Evolutionary conservation across 2,888 invertebrate genomes (phyloP).

Genomic region (Apodemia hepburni): DNA sequence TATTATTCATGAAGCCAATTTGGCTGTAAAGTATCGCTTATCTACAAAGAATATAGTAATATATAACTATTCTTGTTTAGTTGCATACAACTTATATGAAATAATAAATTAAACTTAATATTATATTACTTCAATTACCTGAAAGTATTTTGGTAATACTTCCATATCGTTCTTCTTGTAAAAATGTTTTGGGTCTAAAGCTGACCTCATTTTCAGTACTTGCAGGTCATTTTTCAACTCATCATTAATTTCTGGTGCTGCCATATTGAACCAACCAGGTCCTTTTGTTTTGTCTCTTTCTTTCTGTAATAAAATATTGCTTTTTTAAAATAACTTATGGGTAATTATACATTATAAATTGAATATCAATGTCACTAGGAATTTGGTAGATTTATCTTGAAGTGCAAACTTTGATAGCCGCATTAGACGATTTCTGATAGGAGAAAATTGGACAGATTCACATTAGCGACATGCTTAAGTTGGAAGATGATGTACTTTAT

Average conservation of each 20-base stretch:
- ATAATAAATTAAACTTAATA: background rate
- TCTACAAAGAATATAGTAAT: too few species aligned
- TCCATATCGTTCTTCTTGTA: slow-evolving; percentile 96
- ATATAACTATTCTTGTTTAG: too few species aligned
- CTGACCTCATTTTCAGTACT: slow-evolving; percentile 95
- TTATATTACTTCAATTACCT: slow-evolving; percentile 71
- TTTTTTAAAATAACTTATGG: background rate
- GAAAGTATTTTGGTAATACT: slow-evolving; percentile 95
- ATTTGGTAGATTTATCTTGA: too few species aligned
- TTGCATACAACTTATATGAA: too few species aligned
- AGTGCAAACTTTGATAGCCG: too few species aligned
- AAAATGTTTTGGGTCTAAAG: slow-evolving; percentile 94
- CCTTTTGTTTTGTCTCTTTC: slow-evolving; percentile 92
- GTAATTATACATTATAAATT: background rate
- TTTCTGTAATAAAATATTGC: slow-evolving; percentile 57
- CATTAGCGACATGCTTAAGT: too few species aligned
- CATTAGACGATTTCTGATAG: too few species aligned
- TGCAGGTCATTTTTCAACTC: slow-evolving; percentile 93
- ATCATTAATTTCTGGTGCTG: slow-evolving; percentile 93
- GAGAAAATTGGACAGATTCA: too few species aligned
- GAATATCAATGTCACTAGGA: too few species aligned
- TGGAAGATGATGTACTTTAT: too few species aligned
- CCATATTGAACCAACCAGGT: slow-evolving; percentile 93
- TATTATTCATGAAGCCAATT: too few species aligned
- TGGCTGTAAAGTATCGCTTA: too few species aligned